Percentiles rank a stretch among this genome's conserved stretches.
phyloP scores from a whole-genome alignment of 2,797 vertebrate species.

The Danio jaintianensis region DNA sequence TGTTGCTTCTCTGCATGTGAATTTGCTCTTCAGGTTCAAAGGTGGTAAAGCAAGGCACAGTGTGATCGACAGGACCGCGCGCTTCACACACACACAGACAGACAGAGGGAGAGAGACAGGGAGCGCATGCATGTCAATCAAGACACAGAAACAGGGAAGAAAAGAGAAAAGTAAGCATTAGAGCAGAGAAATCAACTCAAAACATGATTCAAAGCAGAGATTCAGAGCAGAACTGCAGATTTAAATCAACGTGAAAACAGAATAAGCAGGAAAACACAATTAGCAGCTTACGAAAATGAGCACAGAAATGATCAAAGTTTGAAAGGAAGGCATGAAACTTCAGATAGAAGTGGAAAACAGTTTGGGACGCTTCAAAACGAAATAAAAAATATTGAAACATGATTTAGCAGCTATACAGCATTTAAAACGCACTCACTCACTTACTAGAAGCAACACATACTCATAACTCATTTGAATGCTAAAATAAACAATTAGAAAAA shows the following conservation, averaged over 20 bases:
- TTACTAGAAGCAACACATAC: too few species aligned
- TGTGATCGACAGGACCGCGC: conserved; percentile 86
- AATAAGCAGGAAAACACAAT: neutral
- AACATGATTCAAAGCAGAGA: neutral
- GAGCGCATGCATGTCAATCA: conserved; percentile 34
- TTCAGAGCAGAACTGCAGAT: neutral
- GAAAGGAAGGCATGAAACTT: neutral
- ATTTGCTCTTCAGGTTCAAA: conserved; percentile 85
- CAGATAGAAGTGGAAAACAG: neutral
- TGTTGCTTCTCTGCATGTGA: conserved; percentile 89
- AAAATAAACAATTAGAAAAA: too few species aligned
- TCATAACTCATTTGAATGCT: too few species aligned
- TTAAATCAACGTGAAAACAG: neutral
- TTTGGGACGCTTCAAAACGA: too few species aligned
- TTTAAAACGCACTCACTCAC: too few species aligned
- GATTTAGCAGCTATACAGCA: too few species aligned
- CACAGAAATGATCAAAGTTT: neutral
- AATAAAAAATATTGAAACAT: too few species aligned
- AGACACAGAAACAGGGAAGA: conserved; percentile 10
- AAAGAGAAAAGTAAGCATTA: conserved; percentile 59
- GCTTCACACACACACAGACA: conserved; percentile 71
- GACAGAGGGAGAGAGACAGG: conserved; percentile 14
- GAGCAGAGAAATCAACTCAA: conserved; percentile 11
- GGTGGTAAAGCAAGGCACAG: conserved; percentile 87
- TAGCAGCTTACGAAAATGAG: neutral